Base-by-base conservation (phyloP, 2,797 vertebrate genomes). In the Erpetoichthys calabaricus region DNA sequence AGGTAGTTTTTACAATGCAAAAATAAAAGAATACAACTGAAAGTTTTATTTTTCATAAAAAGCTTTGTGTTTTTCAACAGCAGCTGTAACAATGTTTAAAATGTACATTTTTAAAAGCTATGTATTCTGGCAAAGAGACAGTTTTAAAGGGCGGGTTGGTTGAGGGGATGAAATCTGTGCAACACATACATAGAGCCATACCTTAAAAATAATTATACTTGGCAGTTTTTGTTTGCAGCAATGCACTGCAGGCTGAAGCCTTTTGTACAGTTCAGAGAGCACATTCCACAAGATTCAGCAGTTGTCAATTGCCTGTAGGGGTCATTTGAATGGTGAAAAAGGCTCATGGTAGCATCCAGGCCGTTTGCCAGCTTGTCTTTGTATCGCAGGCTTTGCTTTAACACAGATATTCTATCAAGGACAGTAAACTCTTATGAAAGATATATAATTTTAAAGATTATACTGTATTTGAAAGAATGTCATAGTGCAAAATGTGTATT, bases 241-340 rank as follows among this genome's bases (percentile, higher is more conserved):
- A 78, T 78, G 79, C 82, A 81, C 74, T 71, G 75, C 85, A 81
- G 80, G 82, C 86, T 85, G 78, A 84, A 77, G 85, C 83, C 85
- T 86, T 90, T 89, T 87, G 84, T 88, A 89, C 85, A 94, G 89
- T 97, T 92, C 91, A 91, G 86, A 89, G 88, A 92, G 89, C 89
- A 91, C 89, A 91, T 94, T 95, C 87, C 86, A 86, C 68, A 80
- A 76, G 75, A 90, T 87, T 83, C 74, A 85, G 86, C 84, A 87
- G 84, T 89, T 85, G 84, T 82, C 61, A 70, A 75, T 81, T 89
- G 89, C 90, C 90, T 89, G 81, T 85, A 89, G 90, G 90, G 87
- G 87, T 89, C 78, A 80, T 87, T 86, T 88, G 86, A 89, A 89
- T 89, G 89, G 80, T 80, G 73, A 75, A 75, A 71, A 68, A 72